These are phyloP conservation scores for Drosophila parvula DNA, from an alignment of 1,140 invertebrate genomes.

Conservation along the genomic window DNA sequence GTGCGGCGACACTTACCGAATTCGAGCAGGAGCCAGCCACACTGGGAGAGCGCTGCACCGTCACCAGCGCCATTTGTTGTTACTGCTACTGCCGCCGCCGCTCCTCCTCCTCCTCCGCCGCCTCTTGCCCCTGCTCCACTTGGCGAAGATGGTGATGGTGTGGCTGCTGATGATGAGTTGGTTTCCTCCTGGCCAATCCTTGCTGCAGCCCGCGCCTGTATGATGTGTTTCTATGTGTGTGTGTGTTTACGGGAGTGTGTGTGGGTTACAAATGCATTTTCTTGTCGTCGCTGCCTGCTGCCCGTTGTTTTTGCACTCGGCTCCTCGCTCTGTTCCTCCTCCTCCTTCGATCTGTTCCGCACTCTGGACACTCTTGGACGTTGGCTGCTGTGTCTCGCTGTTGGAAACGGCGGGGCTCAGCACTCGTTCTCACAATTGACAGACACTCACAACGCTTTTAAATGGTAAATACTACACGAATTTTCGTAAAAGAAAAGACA, in stretches of 20 bases:
- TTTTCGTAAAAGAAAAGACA: constrained; percentile 49
- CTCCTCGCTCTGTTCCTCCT: constrained; percentile 46
- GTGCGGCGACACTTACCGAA: constrained; percentile 68
- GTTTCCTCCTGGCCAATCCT: constrained; percentile 53
- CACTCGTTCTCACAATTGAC: constrained; percentile 44
- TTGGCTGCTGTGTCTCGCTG: constrained; percentile 31
- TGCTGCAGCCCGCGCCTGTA: constrained; percentile 34
- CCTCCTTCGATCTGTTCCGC: neutral
- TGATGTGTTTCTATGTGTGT: constrained; percentile 19
- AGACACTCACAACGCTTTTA: constrained; percentile 48
- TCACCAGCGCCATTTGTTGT: constrained; percentile 88
- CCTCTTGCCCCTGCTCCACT: constrained; percentile 46
- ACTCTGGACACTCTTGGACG: constrained; percentile 47
- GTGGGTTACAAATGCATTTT: constrained; percentile 77
- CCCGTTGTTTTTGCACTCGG: constrained; percentile 75
- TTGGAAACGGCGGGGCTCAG: constrained; percentile 16
- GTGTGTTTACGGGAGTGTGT: constrained; percentile 28
- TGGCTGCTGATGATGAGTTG: constrained; percentile 34
- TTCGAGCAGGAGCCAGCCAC: constrained; percentile 88
- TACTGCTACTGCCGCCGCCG: constrained; percentile 22
- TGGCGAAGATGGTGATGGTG: constrained; percentile 23
- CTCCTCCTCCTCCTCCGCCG: constrained; percentile 33
- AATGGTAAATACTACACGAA: constrained; percentile 57
- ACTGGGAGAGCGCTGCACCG: constrained; percentile 88
- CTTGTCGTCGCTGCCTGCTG: constrained; percentile 69